Conservation (phyloP, 2,888 invertebrate species). For the Orgyia antiqua region DNA sequence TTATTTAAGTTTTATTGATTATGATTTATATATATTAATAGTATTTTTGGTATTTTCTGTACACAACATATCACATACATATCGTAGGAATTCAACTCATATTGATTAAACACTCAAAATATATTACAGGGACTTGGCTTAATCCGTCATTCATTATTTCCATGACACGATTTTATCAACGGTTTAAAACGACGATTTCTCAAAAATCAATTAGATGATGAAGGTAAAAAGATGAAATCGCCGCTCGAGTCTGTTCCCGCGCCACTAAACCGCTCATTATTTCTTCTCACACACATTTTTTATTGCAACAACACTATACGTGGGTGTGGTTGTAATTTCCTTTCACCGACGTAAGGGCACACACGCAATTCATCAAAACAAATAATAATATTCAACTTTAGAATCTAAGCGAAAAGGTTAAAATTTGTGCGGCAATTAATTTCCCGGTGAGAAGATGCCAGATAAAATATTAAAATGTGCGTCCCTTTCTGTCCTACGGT, state of each 20-base stretch:
- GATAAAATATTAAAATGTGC: slow-evolving; percentile 73
- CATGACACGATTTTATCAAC: slow-evolving; percentile 23
- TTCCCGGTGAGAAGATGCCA: slow-evolving; percentile 67
- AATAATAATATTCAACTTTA: slow-evolving; percentile 36
- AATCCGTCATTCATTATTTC: slow-evolving; percentile 64
- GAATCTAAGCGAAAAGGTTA: neutral
- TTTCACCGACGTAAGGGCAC: slow-evolving; percentile 78
- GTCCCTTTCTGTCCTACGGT: slow-evolving; percentile 61
- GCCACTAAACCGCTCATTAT: slow-evolving; percentile 78
- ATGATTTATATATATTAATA: too few species aligned
- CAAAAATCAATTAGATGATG: slow-evolving; percentile 67
- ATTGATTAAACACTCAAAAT: too few species aligned
- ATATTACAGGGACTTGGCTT: too few species aligned
- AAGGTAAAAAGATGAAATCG: slow-evolving; percentile 60
- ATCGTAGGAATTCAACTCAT: too few species aligned
- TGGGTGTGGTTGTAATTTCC: slow-evolving; percentile 79
- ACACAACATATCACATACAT: too few species aligned
- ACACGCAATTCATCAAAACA: slow-evolving; percentile 58
- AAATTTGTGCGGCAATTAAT: slow-evolving; percentile 23
- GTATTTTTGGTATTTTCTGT: too few species aligned
- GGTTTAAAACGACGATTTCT: slow-evolving; percentile 38
- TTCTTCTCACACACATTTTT: slow-evolving; percentile 75
- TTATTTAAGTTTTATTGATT: too few species aligned
- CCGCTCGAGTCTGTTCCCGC: slow-evolving; percentile 53
- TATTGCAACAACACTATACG: slow-evolving; percentile 77